Evolutionary conservation across 1,140 invertebrate species (phyloP).

Genomic region (Drosophila saltans): DNA sequence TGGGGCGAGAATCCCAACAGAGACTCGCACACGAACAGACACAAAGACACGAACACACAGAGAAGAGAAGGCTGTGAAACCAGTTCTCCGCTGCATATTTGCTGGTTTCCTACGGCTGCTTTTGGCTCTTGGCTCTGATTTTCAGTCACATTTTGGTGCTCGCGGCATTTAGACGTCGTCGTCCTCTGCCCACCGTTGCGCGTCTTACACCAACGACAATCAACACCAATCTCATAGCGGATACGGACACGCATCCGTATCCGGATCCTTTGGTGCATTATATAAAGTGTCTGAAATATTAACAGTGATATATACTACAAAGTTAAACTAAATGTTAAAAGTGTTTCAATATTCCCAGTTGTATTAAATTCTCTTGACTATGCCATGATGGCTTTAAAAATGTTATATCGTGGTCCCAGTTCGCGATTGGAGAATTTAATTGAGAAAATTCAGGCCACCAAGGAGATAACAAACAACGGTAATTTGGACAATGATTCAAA

Average conservation of each 20-base stretch:
- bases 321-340: conserved; percentile 20
- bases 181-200: conserved; percentile 46
- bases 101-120: conserved; percentile 60
- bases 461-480: conserved; percentile 84
- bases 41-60: conserved; percentile 53
- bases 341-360: not conserved
- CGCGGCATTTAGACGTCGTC: conserved; percentile 70
- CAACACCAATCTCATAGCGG: conserved; percentile 22
- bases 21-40: conserved; percentile 40
- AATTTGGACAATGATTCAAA: conserved; percentile 24
- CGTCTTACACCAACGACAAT: conserved; percentile 10
- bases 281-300: not conserved
- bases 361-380: conserved; percentile 26
- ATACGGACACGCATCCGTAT: conserved; percentile 5
- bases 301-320: conserved; percentile 6
- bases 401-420: conserved; percentile 92
- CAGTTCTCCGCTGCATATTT: conserved; percentile 24
- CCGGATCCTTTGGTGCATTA: conserved; percentile 53
- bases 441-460: conserved; percentile 92
- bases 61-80: not conserved
- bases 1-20: conserved; percentile 69
- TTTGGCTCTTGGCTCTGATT: conserved; percentile 75
- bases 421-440: conserved; percentile 91
- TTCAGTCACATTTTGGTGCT: conserved; percentile 77
- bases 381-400: conserved; percentile 83